A percentile compares a stretch with the other conserved stretches of the same genome.
These are phyloP conservation scores for Beaufortia kweichowensis DNA, from an alignment of 2,113 vertebrate species.

Conservation along the genomic window DNA sequence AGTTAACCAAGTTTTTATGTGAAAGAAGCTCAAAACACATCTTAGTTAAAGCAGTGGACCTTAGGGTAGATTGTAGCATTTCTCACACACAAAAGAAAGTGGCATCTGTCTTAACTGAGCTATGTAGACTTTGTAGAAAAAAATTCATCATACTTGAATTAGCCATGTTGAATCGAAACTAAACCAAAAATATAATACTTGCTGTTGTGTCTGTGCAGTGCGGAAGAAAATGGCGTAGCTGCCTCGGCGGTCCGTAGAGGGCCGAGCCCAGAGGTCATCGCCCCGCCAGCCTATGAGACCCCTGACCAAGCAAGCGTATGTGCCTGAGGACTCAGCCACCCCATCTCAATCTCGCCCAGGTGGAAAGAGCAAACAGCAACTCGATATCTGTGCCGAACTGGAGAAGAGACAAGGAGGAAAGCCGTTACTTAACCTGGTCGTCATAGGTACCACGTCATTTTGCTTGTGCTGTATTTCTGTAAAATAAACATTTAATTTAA, in stretches of 20 bases:
- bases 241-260: conserved; percentile 68
- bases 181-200: too few species aligned
- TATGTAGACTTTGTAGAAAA: neutral
- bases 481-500: too few species aligned
- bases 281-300: conserved; percentile 54
- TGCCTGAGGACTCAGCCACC: conserved; percentile 73
- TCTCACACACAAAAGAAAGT: neutral
- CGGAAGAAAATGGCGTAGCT: conserved; percentile 79
- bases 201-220: conserved; percentile 48
- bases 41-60: neutral
- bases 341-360: conserved; percentile 76
- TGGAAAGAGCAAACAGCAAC: conserved; percentile 82
- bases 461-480: too few species aligned
- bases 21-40: neutral
- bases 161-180: too few species aligned
- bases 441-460: conserved; percentile 83
- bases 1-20: neutral
- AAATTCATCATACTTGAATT: too few species aligned
- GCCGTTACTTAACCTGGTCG: conserved; percentile 91
- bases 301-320: conserved; percentile 68
- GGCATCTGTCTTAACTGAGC: neutral
- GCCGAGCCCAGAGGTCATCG: conserved; percentile 68
- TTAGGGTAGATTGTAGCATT: neutral
- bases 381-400: conserved; percentile 88
- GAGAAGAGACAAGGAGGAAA: conserved; percentile 96